Conservation (phyloP, 1,140 invertebrate species). For the Cydia amplana region DNA sequence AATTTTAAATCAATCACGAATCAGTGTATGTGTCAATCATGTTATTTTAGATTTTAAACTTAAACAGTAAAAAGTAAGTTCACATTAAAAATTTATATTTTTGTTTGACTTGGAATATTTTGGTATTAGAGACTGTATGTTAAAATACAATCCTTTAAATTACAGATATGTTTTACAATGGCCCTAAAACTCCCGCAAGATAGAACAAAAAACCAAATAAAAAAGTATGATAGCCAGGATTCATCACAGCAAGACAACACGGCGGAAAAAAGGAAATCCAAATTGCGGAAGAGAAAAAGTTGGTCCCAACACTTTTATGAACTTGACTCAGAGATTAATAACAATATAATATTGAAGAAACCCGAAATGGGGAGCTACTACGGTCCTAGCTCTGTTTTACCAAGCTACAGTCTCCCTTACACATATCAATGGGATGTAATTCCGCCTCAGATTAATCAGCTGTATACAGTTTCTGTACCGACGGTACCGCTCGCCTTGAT, state of each 20-base stretch:
- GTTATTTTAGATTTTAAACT: neutral
- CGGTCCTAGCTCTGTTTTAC: neutral
- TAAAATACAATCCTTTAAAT: neutral
- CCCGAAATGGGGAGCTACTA: neutral
- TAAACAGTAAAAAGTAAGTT: conserved; percentile 4
- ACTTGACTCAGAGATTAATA: neutral
- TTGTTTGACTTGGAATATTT: neutral
- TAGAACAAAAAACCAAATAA: neutral
- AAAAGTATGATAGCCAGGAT: neutral
- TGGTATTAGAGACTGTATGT: neutral
- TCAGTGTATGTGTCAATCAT: neutral
- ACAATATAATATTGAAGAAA: neutral
- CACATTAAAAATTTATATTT: neutral
- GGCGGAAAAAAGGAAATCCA: neutral
- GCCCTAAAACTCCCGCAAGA: neutral
- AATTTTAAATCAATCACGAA: neutral
- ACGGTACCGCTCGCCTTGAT: neutral
- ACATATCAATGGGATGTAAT: neutral
- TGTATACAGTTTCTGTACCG: neutral
- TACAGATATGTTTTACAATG: conserved; percentile 13
- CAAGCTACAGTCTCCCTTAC: neutral
- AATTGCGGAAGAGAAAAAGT: neutral
- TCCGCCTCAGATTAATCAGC: neutral
- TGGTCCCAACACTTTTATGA: neutral
- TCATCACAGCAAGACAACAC: neutral